A percentile compares a stretch with the other conserved stretches of the same genome.
These are phyloP conservation scores for Lagopus leucura DNA, from an alignment of 2,113 vertebrate species.

Conservation along the genomic window DNA sequence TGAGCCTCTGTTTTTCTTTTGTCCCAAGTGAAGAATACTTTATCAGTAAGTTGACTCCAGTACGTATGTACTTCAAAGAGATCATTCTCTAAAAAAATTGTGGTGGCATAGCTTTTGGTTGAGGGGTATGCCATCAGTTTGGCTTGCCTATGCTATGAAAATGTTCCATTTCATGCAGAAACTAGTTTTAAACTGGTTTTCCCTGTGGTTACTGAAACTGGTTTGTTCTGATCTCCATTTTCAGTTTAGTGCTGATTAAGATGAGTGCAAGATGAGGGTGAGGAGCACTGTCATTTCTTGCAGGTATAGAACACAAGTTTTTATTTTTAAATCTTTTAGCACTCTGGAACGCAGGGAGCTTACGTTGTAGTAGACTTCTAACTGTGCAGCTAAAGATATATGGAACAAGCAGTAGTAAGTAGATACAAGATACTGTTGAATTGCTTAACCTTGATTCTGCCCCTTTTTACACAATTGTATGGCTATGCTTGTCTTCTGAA, in stretches of 20 bases:
- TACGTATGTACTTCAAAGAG: background rate
- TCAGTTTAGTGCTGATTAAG: background rate
- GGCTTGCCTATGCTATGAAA: background rate
- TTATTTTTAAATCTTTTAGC: background rate
- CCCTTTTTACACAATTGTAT: background rate
- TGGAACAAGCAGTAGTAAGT: background rate
- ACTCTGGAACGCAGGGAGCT: background rate
- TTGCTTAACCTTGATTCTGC: background rate
- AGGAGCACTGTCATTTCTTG: background rate
- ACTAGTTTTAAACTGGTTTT: constrained; percentile 50
- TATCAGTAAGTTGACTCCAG: background rate
- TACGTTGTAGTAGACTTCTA: background rate
- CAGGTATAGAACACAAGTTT: background rate
- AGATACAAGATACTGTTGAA: accelerated
- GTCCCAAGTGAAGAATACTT: background rate
- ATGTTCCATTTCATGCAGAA: background rate
- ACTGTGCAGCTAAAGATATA: background rate
- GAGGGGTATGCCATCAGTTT: background rate
- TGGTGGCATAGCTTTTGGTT: background rate
- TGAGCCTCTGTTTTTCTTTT: background rate
- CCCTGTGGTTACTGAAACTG: constrained; percentile 39
- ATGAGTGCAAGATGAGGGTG: background rate
- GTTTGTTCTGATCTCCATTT: constrained; percentile 23
- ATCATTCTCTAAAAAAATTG: background rate
- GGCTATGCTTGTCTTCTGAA: background rate